Evolutionary conservation across 2,888 invertebrate genomes (phyloP).

Genomic region (Automeris io): DNA sequence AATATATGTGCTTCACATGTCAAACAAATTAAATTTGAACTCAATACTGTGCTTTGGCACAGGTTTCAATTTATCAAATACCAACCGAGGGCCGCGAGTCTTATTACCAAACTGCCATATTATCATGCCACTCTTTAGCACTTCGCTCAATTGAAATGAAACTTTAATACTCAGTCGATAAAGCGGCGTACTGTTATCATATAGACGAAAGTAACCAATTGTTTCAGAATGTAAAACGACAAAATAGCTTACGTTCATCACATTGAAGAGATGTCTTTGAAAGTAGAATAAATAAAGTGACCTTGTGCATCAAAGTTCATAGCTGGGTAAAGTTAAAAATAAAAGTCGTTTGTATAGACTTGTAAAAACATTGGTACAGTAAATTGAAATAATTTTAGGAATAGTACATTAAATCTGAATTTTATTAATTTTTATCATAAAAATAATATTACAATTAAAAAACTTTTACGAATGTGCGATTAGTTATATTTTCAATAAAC

Average conservation of each 20-base stretch:
- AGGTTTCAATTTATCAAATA: slow-evolving; percentile 31
- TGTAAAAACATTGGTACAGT: neutral
- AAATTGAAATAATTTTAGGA: no score
- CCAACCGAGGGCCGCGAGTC: slow-evolving; percentile 25
- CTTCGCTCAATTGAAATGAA: slow-evolving; percentile 16
- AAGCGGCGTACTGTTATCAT: neutral
- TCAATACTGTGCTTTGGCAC: slow-evolving; percentile 35
- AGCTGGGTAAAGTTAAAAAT: neutral
- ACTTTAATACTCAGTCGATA: slow-evolving; percentile 19
- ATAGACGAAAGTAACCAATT: neutral
- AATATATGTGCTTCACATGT: neutral
- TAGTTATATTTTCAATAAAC: no score
- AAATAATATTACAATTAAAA: no score
- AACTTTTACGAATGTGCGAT: no score
- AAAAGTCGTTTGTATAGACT: neutral
- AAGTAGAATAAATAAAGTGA: slow-evolving; percentile 5
- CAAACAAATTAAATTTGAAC: slow-evolving; percentile 1
- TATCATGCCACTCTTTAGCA: neutral
- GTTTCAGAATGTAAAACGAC: neutral
- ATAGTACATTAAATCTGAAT: no score
- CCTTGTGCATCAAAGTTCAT: slow-evolving; percentile 7
- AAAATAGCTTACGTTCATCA: neutral
- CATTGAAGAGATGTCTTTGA: neutral
- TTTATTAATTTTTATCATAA: no score
- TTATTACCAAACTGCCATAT: slow-evolving; percentile 22